phyloP scores from a whole-genome alignment of 2,888 invertebrate species.

The Pantelozetes paolii region DNA sequence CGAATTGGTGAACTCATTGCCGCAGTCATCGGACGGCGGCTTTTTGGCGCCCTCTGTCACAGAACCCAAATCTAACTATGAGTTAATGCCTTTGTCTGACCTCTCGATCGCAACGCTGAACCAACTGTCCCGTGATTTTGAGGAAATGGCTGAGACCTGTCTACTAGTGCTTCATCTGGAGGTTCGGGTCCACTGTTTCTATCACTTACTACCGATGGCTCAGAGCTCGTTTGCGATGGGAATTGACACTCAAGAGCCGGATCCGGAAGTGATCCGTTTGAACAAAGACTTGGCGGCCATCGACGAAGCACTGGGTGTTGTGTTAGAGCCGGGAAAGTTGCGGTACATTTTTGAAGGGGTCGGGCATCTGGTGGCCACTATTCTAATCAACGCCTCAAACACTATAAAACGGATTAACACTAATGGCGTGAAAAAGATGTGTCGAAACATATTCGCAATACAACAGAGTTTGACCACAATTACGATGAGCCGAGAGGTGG shows the following conservation, averaged over 20 bases:
- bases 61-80: slow-evolving; percentile 20
- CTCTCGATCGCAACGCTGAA: slow-evolving; percentile 45
- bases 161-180: slow-evolving; percentile 86
- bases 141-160: slow-evolving; percentile 84
- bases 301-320: slow-evolving; percentile 70
- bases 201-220: slow-evolving; percentile 64
- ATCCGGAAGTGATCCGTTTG: slow-evolving; percentile 69
- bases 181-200: slow-evolving; percentile 90
- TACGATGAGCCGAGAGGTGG: slow-evolving; percentile 72
- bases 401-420: slow-evolving; percentile 75
- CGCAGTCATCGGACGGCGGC: slow-evolving; percentile 26
- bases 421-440: slow-evolving; percentile 75
- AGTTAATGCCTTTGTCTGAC: slow-evolving; percentile 34
- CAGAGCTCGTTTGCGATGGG: slow-evolving; percentile 54
- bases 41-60: slow-evolving; percentile 13
- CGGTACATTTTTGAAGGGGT: slow-evolving; percentile 87
- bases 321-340: slow-evolving; percentile 70
- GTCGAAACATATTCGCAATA: slow-evolving; percentile 74
- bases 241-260: slow-evolving; percentile 70
- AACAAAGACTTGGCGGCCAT: slow-evolving; percentile 71
- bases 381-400: slow-evolving; percentile 73
- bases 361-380: slow-evolving; percentile 73
- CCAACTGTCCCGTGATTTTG: slow-evolving; percentile 69
- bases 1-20: slow-evolving; percentile 38
- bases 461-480: slow-evolving; percentile 77